Percentiles rank a stretch among this genome's conserved stretches.
phyloP scores from a whole-genome alignment of 1,140 invertebrate species.

The Drosophila mauritiana region DNA sequence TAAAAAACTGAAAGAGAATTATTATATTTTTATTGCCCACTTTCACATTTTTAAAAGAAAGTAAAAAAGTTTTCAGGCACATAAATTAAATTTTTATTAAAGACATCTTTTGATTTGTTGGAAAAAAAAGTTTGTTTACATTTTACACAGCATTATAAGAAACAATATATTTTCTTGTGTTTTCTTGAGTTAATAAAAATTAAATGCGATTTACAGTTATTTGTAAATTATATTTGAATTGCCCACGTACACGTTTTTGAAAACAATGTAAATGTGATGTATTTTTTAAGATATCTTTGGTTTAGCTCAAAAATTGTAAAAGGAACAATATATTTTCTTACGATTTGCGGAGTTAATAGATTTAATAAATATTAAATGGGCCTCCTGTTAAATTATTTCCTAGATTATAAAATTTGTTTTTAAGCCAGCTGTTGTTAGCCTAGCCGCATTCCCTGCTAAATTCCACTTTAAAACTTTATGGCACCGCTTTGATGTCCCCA shows the following conservation, averaged over 20 bases:
- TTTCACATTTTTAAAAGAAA: no score
- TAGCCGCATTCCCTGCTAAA: background rate
- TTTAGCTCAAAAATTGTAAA: no score
- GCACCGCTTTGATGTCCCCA: conserved; percentile 30
- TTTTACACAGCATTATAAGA: no score
- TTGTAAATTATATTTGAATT: no score
- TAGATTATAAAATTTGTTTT: conserved; percentile 14
- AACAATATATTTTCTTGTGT: no score
- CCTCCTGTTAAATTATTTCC: conserved; percentile 7
- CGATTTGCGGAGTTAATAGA: conserved; percentile 1
- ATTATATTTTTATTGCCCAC: background rate
- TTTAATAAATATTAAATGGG: conserved; percentile 13
- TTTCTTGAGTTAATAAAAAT: no score
- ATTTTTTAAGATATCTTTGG: no score
- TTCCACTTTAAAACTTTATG: conserved; percentile 29
- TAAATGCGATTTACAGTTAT: no score
- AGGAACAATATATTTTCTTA: background rate
- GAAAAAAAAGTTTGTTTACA: background rate
- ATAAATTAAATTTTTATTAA: background rate
- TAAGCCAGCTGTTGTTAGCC: conserved; percentile 13
- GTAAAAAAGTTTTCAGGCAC: no score
- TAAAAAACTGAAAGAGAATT: background rate
- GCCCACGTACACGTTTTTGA: no score
- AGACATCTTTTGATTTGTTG: background rate
- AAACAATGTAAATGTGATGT: no score